Percentiles rank a stretch among this genome's conserved stretches.
Evolutionary conservation across 2,888 invertebrate species (phyloP).

Genomic region (Mechanitis messenoides): DNA sequence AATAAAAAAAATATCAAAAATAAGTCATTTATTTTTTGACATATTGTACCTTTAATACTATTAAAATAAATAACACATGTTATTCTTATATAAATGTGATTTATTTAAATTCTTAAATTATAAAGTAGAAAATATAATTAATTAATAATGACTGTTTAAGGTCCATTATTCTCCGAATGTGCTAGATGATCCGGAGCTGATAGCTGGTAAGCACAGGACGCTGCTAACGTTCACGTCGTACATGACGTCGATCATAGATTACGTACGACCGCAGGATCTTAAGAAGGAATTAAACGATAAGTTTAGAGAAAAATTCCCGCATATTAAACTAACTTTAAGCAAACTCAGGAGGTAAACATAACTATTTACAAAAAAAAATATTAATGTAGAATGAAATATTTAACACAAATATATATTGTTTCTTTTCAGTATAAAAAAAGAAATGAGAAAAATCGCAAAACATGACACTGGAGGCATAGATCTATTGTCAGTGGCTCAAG

Average conservation of each 20-base stretch:
- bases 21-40: no score
- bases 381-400: no score
- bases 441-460: slow-evolving; percentile 95
- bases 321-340: slow-evolving; percentile 94
- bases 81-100: no score
- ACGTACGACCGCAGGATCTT: slow-evolving; percentile 95
- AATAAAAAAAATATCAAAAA: no score
- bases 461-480: slow-evolving; percentile 88
- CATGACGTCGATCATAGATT: slow-evolving; percentile 97
- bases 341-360: slow-evolving; percentile 90
- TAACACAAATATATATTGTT: neutral
- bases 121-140: neutral
- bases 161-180: slow-evolving; percentile 89
- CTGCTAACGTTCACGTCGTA: slow-evolving; percentile 91
- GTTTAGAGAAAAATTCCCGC: slow-evolving; percentile 95
- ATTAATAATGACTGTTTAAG: slow-evolving; percentile 37
- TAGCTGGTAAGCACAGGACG: slow-evolving; percentile 92
- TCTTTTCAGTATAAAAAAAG: slow-evolving; percentile 89
- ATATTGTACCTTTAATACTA: no score
- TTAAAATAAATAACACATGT: no score
- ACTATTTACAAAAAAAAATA: slow-evolving; percentile 5
- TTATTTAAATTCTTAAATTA: no score
- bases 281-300: slow-evolving; percentile 98
- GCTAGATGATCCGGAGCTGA: slow-evolving; percentile 94
- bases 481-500: slow-evolving; percentile 94